Evolutionary conservation across 1,140 invertebrate genomes (phyloP).

Genomic region (Aphis craccivora): DNA sequence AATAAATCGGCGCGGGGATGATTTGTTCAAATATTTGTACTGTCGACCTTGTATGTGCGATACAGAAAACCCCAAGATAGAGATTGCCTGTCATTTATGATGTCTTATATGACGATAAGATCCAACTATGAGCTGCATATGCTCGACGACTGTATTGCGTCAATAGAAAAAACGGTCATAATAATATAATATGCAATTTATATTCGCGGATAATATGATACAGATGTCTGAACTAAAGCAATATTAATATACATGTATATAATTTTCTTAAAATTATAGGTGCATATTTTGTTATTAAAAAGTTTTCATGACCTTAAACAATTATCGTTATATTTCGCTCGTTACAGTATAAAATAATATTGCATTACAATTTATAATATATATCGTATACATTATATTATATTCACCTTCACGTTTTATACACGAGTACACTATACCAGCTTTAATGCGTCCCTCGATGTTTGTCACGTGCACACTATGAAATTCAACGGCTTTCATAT

Average conservation of each 20-base stretch:
- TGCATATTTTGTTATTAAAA: background rate
- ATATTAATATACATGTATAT: background rate
- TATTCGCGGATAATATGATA: background rate
- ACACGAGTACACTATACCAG: background rate
- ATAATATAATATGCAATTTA: background rate
- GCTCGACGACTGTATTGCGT: background rate
- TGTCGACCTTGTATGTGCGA: conserved; percentile 36
- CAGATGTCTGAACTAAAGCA: background rate
- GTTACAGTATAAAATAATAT: background rate
- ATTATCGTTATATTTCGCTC: background rate
- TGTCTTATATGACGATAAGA: background rate
- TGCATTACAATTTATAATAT: background rate
- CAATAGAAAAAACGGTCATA: background rate
- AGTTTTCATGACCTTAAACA: background rate
- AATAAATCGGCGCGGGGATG: conserved; percentile 46
- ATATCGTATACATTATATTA: background rate
- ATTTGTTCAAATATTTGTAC: conserved; percentile 57
- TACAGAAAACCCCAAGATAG: conserved; percentile 24
- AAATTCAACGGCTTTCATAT: conserved; percentile 11
- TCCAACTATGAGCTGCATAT: background rate
- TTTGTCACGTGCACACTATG: background rate
- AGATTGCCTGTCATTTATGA: conserved; percentile 27
- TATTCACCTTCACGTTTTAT: background rate
- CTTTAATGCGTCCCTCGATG: background rate
- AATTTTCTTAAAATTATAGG: background rate